These are phyloP conservation scores for Florisuga fusca DNA, from an alignment of 2,797 vertebrate genomes.

Conservation along the genomic window DNA sequence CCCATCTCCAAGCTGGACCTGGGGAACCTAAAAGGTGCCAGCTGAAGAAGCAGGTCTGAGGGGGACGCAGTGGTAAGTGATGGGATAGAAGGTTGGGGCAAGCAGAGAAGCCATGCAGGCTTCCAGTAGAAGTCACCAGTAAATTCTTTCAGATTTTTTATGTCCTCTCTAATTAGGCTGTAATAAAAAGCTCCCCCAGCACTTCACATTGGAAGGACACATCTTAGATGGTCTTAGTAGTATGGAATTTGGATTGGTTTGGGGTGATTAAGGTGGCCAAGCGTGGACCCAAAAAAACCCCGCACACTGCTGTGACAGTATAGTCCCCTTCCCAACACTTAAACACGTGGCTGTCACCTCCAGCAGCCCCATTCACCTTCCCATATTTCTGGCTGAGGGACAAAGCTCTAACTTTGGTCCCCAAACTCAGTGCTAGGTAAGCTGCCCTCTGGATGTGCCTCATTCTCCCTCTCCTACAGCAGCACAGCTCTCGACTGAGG, in stretches of 20 bases:
- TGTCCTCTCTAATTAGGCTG: background rate
- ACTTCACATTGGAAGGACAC: background rate
- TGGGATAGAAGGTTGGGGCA: background rate
- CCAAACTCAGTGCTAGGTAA: background rate
- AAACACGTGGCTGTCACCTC: background rate
- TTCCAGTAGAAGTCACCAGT: background rate
- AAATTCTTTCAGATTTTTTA: background rate
- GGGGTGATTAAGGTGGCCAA: background rate
- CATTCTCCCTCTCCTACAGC: background rate
- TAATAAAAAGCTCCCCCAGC: background rate
- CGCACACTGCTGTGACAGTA: too few relatives aligned
- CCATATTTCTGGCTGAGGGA: background rate
- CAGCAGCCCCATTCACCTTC: background rate
- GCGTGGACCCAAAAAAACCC: fast-evolving
- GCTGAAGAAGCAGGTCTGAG: background rate
- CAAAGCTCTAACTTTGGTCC: background rate
- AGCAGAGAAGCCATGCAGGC: background rate
- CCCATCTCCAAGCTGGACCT: background rate
- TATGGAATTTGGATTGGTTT: background rate
- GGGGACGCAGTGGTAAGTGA: background rate
- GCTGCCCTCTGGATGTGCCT: background rate
- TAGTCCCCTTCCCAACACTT: background rate
- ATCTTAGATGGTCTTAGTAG: background rate
- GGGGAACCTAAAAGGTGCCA: background rate
- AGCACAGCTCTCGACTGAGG: fast-evolving